Evolutionary conservation across 2,113 vertebrate species (phyloP).

Genomic region (Mesitornis unicolor): DNA sequence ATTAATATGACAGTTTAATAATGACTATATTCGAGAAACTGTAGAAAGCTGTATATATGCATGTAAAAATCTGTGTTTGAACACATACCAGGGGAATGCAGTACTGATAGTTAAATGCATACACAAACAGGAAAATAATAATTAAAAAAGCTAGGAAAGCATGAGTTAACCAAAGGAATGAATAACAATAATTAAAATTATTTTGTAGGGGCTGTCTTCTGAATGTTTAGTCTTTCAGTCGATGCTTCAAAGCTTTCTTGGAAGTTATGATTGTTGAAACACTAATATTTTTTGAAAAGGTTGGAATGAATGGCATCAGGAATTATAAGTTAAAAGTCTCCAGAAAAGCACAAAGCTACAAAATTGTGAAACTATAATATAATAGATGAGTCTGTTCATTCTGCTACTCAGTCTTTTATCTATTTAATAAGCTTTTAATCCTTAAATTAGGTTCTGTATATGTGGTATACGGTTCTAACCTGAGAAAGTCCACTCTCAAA

Average conservation of each 20-base stretch:
- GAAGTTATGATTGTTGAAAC: not conserved
- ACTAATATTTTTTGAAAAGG: not conserved
- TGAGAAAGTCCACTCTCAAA: not conserved
- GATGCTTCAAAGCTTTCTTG: not conserved
- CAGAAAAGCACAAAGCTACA: not conserved
- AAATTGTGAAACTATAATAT: not conserved
- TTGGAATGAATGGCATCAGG: not conserved
- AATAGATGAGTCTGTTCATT: not conserved
- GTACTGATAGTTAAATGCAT: not conserved
- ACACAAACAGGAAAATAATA: not conserved
- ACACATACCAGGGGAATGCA: not conserved
- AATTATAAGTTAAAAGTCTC: not conserved
- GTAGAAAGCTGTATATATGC: not conserved
- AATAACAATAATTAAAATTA: not conserved
- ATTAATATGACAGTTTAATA: not conserved
- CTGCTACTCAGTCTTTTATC: not conserved
- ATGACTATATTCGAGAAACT: not conserved
- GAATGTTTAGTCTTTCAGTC: not conserved
- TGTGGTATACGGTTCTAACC: not conserved
- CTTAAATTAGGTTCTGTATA: not conserved
- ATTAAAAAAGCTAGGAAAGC: not conserved
- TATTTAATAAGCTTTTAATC: not conserved
- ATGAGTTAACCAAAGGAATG: not conserved
- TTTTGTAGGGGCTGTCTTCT: not conserved
- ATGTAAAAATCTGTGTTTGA: not conserved